phyloP scores from a whole-genome alignment of 2,113 vertebrate genomes.

The Heterochromis multidens region DNA sequence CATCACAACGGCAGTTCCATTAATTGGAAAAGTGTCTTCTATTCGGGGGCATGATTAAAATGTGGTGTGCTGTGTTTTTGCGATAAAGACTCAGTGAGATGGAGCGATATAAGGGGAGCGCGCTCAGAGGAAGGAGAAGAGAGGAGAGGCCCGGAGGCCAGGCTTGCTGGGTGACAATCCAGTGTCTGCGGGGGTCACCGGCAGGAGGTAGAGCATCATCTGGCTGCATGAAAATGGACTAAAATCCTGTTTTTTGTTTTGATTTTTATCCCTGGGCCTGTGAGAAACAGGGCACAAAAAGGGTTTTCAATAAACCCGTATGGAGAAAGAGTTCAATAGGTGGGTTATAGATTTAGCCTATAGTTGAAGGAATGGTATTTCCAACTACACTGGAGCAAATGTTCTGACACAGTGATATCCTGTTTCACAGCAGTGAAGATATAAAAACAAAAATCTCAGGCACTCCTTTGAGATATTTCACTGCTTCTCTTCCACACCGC shows the following conservation, averaged over 20 bases:
- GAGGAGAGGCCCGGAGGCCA: constrained; percentile 40
- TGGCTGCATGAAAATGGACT: constrained; percentile 15
- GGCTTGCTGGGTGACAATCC: constrained; percentile 58
- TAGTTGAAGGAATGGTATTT: constrained; percentile 26
- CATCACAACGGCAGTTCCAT: constrained; percentile 46
- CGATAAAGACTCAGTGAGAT: constrained; percentile 68
- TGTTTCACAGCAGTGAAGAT: constrained; percentile 7
- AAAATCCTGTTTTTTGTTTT: neutral
- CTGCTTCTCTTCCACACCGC: constrained; percentile 27
- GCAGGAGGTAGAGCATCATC: constrained; percentile 13
- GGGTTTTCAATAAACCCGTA: neutral
- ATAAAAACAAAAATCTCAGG: constrained; percentile 28
- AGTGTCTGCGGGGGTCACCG: constrained; percentile 37
- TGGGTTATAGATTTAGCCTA: constrained; percentile 32
- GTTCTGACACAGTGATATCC: constrained; percentile 38
- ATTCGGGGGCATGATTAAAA: constrained; percentile 75
- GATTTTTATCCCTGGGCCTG: neutral
- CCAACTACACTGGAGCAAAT: constrained; percentile 22
- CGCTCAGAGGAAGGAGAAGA: constrained; percentile 32
- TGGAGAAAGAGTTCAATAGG: neutral
- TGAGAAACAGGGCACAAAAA: neutral
- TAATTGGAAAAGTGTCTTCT: constrained; percentile 77
- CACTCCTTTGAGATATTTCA: constrained; percentile 32
- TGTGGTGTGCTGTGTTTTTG: constrained; percentile 63
- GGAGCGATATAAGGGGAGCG: constrained; percentile 45